These are phyloP conservation scores for Geotrypetes seraphini DNA, from an alignment of 2,797 vertebrate genomes.

Conservation along the genomic window DNA sequence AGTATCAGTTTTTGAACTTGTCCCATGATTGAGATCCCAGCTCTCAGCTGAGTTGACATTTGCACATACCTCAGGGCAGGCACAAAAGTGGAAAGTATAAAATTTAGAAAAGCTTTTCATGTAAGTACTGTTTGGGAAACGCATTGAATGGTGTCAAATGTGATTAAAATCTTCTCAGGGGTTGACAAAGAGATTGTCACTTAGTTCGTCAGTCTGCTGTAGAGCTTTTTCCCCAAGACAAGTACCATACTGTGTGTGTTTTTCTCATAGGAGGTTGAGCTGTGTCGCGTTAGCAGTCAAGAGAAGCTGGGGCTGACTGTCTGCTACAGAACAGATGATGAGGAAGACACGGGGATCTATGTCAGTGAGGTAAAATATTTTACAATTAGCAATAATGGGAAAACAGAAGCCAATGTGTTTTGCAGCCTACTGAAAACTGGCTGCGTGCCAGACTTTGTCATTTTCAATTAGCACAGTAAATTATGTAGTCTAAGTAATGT, in stretches of 20 bases:
- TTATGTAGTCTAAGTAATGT: conserved; percentile 14
- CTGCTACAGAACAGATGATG: conserved; percentile 92
- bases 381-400: not conserved
- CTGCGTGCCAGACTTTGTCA: conserved; percentile 17
- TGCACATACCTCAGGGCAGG: no score
- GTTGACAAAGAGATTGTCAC: not conserved
- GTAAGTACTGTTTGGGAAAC: no score
- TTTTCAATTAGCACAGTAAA: conserved; percentile 34
- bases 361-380: conserved; percentile 80
- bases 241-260: not conserved
- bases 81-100: no score
- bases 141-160: no score
- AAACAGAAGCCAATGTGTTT: conserved; percentile 2
- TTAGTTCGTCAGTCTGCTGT: not conserved
- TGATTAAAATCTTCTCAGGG: not conserved
- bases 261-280: conserved; percentile 75
- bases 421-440: not conserved
- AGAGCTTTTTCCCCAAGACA: conserved; percentile 4
- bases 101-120: no score
- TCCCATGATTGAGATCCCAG: no score
- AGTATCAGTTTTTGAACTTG: no score
- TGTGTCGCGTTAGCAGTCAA: conserved; percentile 80
- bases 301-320: conserved; percentile 92
- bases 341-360: conserved; percentile 87
- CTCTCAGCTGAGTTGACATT: no score